These are phyloP conservation scores for Drosophila chauvacae DNA, from an alignment of 1,140 invertebrate species.

Conservation along the genomic window DNA sequence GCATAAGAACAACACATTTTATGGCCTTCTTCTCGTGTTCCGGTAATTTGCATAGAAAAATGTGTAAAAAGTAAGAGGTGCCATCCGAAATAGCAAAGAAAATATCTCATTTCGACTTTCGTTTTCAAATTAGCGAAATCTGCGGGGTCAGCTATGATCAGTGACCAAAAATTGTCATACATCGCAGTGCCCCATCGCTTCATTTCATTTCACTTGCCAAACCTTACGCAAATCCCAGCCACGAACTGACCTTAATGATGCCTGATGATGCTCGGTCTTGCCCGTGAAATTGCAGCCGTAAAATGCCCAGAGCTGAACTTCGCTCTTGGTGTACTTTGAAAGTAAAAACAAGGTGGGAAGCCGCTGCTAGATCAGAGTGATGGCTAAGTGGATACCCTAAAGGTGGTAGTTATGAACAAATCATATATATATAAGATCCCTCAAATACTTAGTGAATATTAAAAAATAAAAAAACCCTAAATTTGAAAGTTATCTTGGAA, in stretches of 20 bases:
- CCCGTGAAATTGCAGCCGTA: conserved; percentile 66
- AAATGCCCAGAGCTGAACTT: conserved; percentile 39
- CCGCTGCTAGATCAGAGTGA: neutral
- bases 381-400: conserved; percentile 7
- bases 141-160: conserved; percentile 34
- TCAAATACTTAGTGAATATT: too few relatives aligned
- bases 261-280: conserved; percentile 72
- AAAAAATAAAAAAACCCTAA: neutral
- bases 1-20: conserved; percentile 23
- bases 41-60: conserved; percentile 61
- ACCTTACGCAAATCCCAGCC: conserved; percentile 60
- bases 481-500: neutral
- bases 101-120: conserved; percentile 49
- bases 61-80: conserved; percentile 61
- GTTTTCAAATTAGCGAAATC: conserved; percentile 66
- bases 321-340: conserved; percentile 46
- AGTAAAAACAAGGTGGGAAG: conserved; percentile 62
- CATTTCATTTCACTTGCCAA: conserved; percentile 49
- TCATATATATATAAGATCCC: fast-evolving
- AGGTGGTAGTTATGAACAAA: fast-evolving
- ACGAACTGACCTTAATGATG: conserved; percentile 76
- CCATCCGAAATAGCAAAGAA: conserved; percentile 10
- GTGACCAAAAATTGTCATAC: conserved; percentile 62
- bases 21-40: conserved; percentile 7
- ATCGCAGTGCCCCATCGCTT: conserved; percentile 14